Percentiles rank a stretch among this genome's conserved stretches.
phyloP scores from a whole-genome alignment of 2,113 vertebrate species.

The Boulengeromyrus knoepffleri region DNA sequence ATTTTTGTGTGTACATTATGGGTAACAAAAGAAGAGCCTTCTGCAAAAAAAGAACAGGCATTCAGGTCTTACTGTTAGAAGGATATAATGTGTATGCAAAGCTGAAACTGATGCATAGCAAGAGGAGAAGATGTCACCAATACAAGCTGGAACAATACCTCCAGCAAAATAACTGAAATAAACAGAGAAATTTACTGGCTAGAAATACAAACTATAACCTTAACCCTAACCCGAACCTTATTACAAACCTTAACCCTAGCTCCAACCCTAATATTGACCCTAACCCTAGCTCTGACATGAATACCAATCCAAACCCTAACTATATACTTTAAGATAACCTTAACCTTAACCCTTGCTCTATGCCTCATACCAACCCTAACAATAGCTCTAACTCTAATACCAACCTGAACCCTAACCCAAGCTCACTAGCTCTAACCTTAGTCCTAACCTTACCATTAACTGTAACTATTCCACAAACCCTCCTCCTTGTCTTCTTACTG shows the following conservation, averaged over 20 bases:
- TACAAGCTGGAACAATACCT: neutral
- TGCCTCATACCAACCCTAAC: neutral
- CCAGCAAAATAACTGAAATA: neutral
- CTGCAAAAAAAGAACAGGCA: neutral
- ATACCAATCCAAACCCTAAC: neutral
- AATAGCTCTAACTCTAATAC: neutral
- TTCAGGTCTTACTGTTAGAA: neutral
- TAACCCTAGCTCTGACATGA: neutral
- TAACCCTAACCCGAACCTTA: neutral
- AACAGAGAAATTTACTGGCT: neutral
- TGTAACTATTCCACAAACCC: neutral
- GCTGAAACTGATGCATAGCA: neutral
- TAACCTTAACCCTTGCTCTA: neutral
- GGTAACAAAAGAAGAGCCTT: neutral
- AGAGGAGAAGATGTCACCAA: neutral
- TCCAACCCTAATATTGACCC: neutral
- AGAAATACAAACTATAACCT: neutral
- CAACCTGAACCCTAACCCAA: neutral
- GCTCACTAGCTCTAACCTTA: neutral
- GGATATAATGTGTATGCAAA: neutral
- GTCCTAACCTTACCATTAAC: neutral
- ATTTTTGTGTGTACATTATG: neutral
- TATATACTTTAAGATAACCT: neutral
- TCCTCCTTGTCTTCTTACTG: neutral
- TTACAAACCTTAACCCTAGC: neutral